phyloP scores from a whole-genome alignment of 2,888 invertebrate genomes.

The Archaeoteleia sp. region DNA sequence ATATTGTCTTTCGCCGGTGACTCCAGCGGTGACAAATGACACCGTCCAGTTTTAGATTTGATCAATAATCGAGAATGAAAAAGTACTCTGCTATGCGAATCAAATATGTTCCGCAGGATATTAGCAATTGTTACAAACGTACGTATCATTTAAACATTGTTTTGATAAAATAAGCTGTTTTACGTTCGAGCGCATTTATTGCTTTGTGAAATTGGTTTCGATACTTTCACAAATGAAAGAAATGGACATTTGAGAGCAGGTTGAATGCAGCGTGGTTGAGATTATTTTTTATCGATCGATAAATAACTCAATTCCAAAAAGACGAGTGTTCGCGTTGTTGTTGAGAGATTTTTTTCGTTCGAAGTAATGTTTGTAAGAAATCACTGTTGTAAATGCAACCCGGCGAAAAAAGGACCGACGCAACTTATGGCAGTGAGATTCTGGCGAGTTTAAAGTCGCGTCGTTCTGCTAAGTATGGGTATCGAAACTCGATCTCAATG shows the following conservation, averaged over 20 bases:
- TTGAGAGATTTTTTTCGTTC: no score
- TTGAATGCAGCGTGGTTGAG: no score
- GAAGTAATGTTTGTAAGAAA: no score
- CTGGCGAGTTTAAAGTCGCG: background rate
- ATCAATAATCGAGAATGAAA: constrained; percentile 27
- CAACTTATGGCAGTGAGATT: no score
- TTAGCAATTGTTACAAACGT: constrained; percentile 62
- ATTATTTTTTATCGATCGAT: background rate
- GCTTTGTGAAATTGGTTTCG: background rate
- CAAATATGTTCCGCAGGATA: constrained; percentile 67
- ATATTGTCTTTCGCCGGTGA: no score
- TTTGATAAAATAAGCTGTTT: no score
- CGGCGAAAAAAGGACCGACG: no score
- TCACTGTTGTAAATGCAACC: no score
- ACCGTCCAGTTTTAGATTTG: no score
- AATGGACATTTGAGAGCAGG: no score
- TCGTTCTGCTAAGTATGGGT: constrained; percentile 22
- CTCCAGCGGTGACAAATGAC: no score
- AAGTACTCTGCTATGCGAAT: constrained; percentile 64
- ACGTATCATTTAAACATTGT: constrained; percentile 46
- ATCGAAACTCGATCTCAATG: constrained; percentile 32
- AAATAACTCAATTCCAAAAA: background rate
- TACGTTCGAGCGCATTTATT: no score
- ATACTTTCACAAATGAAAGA: background rate
- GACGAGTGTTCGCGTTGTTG: background rate